Evolutionary conservation across 2,113 vertebrate genomes (phyloP), one percentile per base, ranked within the genome.

Genomic region (Rhagologus leucostigma): DNA sequence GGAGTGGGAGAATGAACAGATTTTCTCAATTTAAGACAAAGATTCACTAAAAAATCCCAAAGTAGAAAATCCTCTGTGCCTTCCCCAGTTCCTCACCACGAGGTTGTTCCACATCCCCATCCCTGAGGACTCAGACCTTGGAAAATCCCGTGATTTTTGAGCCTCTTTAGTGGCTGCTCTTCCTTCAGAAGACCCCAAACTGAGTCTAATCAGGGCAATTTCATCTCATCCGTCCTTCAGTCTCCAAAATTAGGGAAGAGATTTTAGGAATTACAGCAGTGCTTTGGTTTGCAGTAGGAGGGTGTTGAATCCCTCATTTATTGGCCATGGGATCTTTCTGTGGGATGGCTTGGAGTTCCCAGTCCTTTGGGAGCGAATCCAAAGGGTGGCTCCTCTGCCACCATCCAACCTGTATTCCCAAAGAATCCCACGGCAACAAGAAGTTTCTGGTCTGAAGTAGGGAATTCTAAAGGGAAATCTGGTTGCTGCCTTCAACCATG

Each of bases 401-500:
- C 65, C 8, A 17, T 30, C 56, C 63, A 17, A 15, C 17, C 2
- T 13, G 2, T 0, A 16, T 11, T 73, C 26, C 62, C 30, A 5
- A 53, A 49, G 35, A 64, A 20, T 42, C 9, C 47, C 19, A 5
- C 5, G 15, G 32, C 29, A 42, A 20, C 4, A 22, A 27, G 42
- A 44, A 6, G 2, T 39, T 83, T 60, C n/a, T n/a, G 3, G n/a
- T 8, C 16, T 24, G 19, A 10, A 20, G 10, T 0, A 23, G 44
- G 42, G 44, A 50, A 62, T 77, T 62, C 16, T 11, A 24, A 18
- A 49, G 16, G n/a, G 27, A 39, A 32, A 24, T 76, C 44, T 35
- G 23, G 16, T 19, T 47, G 64, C 33, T 68, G 33, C 44, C 33
- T 68, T 67, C 44, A 3, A 14, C 32, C 44, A 7, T 23, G 23